A percentile compares a stretch with the other conserved stretches of the same genome.
Conservation (phyloP, 2,888 invertebrate genomes). For the Tholera decimalis region DNA sequence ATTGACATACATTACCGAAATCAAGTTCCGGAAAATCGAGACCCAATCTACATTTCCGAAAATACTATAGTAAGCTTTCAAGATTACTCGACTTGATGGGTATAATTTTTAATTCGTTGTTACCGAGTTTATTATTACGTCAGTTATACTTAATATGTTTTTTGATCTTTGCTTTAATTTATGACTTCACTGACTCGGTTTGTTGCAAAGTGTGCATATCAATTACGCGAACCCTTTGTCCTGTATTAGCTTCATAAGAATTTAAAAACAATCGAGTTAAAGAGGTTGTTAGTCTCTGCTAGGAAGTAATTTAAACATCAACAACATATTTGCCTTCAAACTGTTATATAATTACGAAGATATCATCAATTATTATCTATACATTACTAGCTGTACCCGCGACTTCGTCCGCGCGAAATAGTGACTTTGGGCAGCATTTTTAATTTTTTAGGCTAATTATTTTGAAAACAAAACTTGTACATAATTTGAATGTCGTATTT, state of each 20-base stretch:
- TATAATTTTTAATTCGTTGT: constrained; percentile 18
- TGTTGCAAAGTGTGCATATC: constrained; percentile 52
- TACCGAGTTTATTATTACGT: neutral
- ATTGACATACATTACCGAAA: neutral
- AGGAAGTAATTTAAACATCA: constrained; percentile 7
- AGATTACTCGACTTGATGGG: neutral
- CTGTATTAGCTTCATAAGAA: constrained; percentile 39
- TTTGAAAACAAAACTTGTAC: too few species aligned
- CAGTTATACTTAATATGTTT: constrained; percentile 3
- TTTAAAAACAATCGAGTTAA: constrained; percentile 13
- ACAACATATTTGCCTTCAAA: constrained; percentile 8
- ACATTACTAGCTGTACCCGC: too few species aligned
- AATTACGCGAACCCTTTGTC: constrained; percentile 48
- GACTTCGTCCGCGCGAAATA: too few species aligned
- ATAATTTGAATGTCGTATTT: too few species aligned
- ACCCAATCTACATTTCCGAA: neutral
- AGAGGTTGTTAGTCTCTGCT: constrained; percentile 14
- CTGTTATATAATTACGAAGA: constrained; percentile 16
- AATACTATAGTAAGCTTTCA: neutral
- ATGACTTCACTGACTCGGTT: constrained; percentile 28
- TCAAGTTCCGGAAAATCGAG: constrained; percentile 8
- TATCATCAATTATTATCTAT: too few species aligned
- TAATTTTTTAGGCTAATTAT: too few species aligned
- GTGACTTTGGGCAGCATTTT: too few species aligned
- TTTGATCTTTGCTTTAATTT: constrained; percentile 29